Evolutionary conservation across 2,113 vertebrate species (phyloP).

Genomic region (Neopipo cinnamomea): DNA sequence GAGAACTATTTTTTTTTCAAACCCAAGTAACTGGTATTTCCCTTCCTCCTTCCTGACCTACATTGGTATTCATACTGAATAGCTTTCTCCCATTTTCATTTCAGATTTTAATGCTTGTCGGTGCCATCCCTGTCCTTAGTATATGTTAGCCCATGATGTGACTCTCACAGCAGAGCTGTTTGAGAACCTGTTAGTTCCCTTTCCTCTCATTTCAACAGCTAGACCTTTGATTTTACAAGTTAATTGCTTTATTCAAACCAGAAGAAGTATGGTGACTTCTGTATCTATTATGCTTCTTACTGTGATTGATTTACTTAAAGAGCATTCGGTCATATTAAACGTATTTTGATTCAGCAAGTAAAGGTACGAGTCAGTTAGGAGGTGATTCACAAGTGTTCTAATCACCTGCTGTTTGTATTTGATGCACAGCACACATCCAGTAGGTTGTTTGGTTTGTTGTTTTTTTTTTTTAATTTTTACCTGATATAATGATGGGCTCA

Average conservation of each 20-base stretch:
- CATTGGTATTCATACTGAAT: neutral
- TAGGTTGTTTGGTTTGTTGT: neutral
- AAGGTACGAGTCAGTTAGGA: neutral
- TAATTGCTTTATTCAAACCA: neutral
- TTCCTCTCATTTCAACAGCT: neutral
- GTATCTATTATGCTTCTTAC: neutral
- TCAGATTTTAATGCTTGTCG: neutral
- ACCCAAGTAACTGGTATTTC: neutral
- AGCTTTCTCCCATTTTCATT: neutral
- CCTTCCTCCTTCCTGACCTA: neutral
- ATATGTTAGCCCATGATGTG: neutral
- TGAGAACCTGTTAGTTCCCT: neutral
- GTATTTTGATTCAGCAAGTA: neutral
- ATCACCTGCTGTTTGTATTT: slow-evolving; percentile 13
- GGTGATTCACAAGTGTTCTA: neutral
- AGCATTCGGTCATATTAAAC: neutral
- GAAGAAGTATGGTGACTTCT: neutral
- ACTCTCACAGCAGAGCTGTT: neutral
- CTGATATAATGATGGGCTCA: neutral
- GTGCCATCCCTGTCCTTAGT: neutral
- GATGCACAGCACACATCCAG: neutral
- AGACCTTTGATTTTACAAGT: slow-evolving; percentile 18
- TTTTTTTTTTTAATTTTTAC: neutral
- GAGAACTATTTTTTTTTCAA: neutral
- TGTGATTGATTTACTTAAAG: neutral